Evolutionary conservation across 1,140 invertebrate genomes (phyloP), one percentile per base, ranked within the genome.

Genomic region (Leptinotarsa texana): DNA sequence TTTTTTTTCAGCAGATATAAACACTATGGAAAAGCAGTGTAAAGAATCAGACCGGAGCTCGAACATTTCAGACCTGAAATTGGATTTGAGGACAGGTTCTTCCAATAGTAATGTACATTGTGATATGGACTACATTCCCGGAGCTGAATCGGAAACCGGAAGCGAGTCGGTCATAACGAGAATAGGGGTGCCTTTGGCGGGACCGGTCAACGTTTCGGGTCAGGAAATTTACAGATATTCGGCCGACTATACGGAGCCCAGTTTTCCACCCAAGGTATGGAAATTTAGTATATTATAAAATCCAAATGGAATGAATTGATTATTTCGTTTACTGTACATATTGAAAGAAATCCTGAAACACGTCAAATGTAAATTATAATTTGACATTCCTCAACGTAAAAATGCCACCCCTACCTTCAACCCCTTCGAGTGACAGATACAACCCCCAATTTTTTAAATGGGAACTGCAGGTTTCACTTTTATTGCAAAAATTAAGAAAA

Each of bases 61-160:
- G 67, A 95, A 96, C 83, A 92, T 96, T 80, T 96, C 94, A 76
- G 95, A 96, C 86, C 86, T 96, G 82, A 97, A 97, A 86, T 88
- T 94, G 65, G 95, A 97, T 85, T 89, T 96, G 72, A 87, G 95
- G 77, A 93, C 95, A 61, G 94, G 94, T 74, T 94, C 92, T 71
- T 96, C 91, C 72, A 89, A 93, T 76, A 92, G 91, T 79, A 92
- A 92, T 80, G 89, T 91, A 72, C 89, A 89, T 80, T 90, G 89
- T 83, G 88, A 89, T 78, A 91, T 86, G 88, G 90, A 85, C 77
- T 85, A 85, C 73, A 84, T 84, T 65, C 85, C 85, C 57, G 86
- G 85, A 24, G 87, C 88, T 63, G 84, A 85, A 78, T 85, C 84
- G 13, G 84, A 85, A 79, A 85, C 84, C 11, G 84, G 84, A 48